Base-by-base conservation (phyloP, 2,113 vertebrate species). In the Protomyctophum bolini region DNA sequence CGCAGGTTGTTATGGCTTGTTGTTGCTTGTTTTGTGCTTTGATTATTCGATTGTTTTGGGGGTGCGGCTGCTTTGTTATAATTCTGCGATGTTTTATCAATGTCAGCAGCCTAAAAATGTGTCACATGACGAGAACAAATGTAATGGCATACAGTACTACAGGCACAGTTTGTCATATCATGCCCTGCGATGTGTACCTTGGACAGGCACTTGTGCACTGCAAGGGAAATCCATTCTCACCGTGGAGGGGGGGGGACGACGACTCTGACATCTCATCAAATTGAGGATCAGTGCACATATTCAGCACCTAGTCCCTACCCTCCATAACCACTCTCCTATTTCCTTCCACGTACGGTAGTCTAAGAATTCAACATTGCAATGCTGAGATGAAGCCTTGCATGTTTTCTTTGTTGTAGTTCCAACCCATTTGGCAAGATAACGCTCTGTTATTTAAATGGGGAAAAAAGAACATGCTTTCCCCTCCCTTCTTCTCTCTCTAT, bases 151-250 rank as follows among this genome's bases (percentile, higher is more conserved):
- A 41, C 65, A 74, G 79, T 77, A 56, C 76, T 48, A 21, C 63
- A 75, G 47, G 58, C 54, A 66, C 10, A 45, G 48, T 78, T 82
- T 75, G 9, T 77, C 76, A 75, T 86, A 73, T 70, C 81, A 1
- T 41, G 33, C 33, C 33, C 21, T 66, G 63, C 59, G 79, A 81
- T 69, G 55, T 28, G 15, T 48, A n/a, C 5, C 8, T 64, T 64
- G 82, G 66, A 89, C 76, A 85, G 73, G 70, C 67, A 73, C 61
- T 78, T 11, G 9, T 54, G 60, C 77, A 78, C 83, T 84, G 69
- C 76, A 77, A 72, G 69, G 69, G 7, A 57, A 54, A 54, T 49
- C 28, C 11, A 0, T 15, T 74, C 63, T 70, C 77, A 29, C 28
- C 33, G 54, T 55, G 29, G 48, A 28, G 10, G 14, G 48, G 33